phyloP scores from a whole-genome alignment of 1,140 invertebrate species.

The Scaptomyza pallida region DNA sequence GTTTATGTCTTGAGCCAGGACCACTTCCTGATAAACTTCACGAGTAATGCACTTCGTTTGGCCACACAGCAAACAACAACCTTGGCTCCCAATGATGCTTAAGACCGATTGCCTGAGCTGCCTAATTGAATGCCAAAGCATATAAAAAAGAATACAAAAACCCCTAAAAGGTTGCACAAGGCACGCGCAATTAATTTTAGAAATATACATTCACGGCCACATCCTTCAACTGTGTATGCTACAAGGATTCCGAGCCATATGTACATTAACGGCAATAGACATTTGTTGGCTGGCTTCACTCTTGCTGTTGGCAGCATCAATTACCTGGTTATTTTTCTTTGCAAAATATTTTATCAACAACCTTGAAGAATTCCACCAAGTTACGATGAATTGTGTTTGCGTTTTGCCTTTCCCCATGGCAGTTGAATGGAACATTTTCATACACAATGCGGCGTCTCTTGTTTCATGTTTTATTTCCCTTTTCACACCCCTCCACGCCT shows the following conservation, averaged over 20 bases:
- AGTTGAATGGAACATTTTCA: constrained; percentile 9
- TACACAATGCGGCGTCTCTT: constrained; percentile 14
- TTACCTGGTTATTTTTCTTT: constrained; percentile 60
- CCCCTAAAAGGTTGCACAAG: constrained; percentile 19
- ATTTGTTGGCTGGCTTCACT: constrained; percentile 29
- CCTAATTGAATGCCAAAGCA: constrained; percentile 43
- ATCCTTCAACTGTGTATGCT: constrained; percentile 1
- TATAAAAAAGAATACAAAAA: too few species aligned
- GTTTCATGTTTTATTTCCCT: constrained; percentile 30
- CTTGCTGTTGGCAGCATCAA: constrained; percentile 56
- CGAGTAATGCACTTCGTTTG: constrained; percentile 55
- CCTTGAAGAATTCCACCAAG: constrained; percentile 58
- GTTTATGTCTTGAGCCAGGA: constrained; percentile 64
- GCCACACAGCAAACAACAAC: background rate
- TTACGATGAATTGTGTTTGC: constrained; percentile 1
- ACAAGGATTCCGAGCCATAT: constrained; percentile 30
- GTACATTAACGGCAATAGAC: constrained; percentile 42
- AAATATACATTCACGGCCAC: constrained; percentile 32
- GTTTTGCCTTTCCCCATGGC: constrained; percentile 1
- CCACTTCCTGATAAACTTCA: constrained; percentile 53
- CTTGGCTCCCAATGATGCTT: constrained; percentile 54
- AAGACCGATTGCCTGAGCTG: constrained; percentile 26
- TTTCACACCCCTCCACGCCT: too few species aligned
- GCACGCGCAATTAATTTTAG: constrained; percentile 63
- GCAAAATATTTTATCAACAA: constrained; percentile 47